A percentile compares a stretch with the other conserved stretches of the same genome.
phyloP scores from a whole-genome alignment of 2,113 vertebrate genomes.

The Ciconia boyciana region DNA sequence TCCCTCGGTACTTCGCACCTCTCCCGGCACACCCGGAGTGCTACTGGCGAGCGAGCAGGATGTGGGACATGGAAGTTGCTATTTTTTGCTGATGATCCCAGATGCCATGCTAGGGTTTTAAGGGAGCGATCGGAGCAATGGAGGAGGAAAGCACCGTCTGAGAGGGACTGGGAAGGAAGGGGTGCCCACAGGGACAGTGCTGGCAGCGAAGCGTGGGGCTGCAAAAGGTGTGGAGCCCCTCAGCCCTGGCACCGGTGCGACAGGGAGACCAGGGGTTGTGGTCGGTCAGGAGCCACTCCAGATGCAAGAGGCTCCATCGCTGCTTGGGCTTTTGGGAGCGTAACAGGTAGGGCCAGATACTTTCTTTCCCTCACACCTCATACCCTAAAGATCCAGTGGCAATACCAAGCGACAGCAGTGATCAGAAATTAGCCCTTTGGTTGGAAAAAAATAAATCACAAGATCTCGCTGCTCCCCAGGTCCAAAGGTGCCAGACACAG shows the following conservation, averaged over 20 bases:
- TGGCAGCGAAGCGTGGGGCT: neutral
- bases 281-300: rapidly evolving
- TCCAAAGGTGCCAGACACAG: neutral
- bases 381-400: neutral
- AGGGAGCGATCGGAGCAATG: rapidly evolving
- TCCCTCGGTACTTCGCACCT: neutral
- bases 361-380: neutral
- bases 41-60: rapidly evolving
- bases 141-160: neutral
- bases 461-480: rapidly evolving
- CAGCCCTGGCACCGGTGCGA: rapidly evolving
- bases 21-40: neutral
- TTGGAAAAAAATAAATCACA: neutral
- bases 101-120: neutral
- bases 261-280: neutral
- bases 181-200: neutral
- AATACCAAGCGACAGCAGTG: rapidly evolving
- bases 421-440: neutral
- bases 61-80: rapidly evolving
- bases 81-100: neutral
- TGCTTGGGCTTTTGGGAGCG: neutral
- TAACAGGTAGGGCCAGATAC: neutral
- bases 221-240: neutral
- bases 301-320: neutral
- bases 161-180: neutral